Conservation (phyloP, 1,140 invertebrate genomes). For the Halotydeus destructor region DNA sequence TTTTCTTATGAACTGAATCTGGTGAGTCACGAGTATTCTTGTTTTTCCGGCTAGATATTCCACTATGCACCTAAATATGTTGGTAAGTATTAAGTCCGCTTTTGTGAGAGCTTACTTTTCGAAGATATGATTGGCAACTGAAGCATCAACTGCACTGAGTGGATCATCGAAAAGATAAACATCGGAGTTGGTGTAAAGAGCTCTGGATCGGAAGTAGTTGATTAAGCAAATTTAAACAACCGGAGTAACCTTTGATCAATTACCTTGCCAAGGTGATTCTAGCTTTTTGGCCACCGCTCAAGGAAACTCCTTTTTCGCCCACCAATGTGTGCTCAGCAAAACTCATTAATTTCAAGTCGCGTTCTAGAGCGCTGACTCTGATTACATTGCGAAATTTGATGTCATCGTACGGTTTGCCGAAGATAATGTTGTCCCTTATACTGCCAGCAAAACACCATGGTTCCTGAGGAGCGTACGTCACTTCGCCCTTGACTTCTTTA, state of each 20-base stretch:
- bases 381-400: slow-evolving; percentile 22
- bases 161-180: slow-evolving; percentile 21
- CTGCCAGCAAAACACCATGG: slow-evolving; percentile 50
- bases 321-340: slow-evolving; percentile 24
- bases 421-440: slow-evolving; percentile 24
- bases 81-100: too few species aligned
- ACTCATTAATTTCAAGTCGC: slow-evolving; percentile 52
- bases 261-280: slow-evolving; percentile 55
- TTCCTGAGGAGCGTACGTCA: slow-evolving; percentile 71
- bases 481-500: slow-evolving; percentile 36
- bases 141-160: slow-evolving; percentile 29
- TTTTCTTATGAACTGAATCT: slow-evolving; percentile 25
- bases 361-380: slow-evolving; percentile 37
- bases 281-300: slow-evolving; percentile 92
- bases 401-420: slow-evolving; percentile 29
- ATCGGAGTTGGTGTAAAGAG: slow-evolving; percentile 3
- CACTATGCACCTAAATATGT: slow-evolving; percentile 45
- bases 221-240: too few species aligned
- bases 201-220: not conserved
- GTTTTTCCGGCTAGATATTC: slow-evolving; percentile 56
- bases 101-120: slow-evolving; percentile 16
- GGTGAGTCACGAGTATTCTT: slow-evolving; percentile 64
- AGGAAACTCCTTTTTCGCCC: slow-evolving; percentile 48
- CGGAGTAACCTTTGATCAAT: slow-evolving; percentile 14
- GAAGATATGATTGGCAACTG: slow-evolving; percentile 28